These are phyloP conservation scores for Luffia ferchaultella DNA, from an alignment of 2,888 invertebrate species.

Conservation along the genomic window DNA sequence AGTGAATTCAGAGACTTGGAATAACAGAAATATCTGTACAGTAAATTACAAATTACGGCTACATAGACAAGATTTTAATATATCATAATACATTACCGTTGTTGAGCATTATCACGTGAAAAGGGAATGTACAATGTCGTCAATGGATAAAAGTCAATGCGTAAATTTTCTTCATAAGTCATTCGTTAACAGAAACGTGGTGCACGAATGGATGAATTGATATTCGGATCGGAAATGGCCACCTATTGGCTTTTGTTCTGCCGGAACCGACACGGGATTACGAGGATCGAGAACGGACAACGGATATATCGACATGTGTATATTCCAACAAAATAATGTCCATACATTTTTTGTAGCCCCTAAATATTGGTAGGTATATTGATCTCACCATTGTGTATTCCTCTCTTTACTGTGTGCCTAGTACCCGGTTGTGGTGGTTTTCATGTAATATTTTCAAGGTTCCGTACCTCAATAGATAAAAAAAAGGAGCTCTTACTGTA, in stretches of 20 bases:
- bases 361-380: no score
- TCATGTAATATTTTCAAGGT: no score
- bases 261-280: neutral
- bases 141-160: neutral
- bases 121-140: neutral
- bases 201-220: neutral
- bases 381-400: no score
- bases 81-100: neutral
- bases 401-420: no score
- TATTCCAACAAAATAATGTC: neutral
- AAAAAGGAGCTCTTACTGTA: no score
- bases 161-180: neutral
- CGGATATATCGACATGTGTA: neutral
- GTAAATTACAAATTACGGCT: neutral
- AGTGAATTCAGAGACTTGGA: neutral
- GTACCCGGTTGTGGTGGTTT: no score
- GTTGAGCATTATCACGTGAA: neutral
- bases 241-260: neutral
- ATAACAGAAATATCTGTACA: neutral
- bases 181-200: neutral
- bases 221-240: neutral
- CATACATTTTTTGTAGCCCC: neutral
- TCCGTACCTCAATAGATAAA: no score
- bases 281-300: neutral
- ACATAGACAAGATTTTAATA: neutral